These are phyloP conservation scores for Palloptera scutellata DNA, from an alignment of 2,888 invertebrate genomes.

Conservation along the genomic window DNA sequence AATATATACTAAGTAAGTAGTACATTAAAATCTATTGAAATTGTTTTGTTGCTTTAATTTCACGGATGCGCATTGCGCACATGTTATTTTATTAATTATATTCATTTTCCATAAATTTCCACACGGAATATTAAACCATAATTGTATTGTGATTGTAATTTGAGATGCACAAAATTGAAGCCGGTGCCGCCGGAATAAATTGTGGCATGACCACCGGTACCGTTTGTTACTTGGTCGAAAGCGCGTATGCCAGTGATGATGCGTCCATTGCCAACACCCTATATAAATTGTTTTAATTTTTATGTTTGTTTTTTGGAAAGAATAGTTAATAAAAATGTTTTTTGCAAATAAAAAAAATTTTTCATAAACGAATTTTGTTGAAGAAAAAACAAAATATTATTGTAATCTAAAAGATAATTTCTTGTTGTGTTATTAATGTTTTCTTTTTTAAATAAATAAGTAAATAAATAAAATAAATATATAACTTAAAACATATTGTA, in stretches of 20 bases:
- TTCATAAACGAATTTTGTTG: no score
- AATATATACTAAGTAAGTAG: conserved; percentile 18
- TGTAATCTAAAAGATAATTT: no score
- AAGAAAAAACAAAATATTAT: no score
- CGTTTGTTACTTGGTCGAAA: conserved; percentile 59
- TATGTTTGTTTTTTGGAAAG: no score
- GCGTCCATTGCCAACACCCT: conserved; percentile 57
- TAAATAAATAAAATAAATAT: no score
- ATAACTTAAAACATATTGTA: no score
- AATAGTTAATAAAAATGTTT: no score
- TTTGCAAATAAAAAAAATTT: no score
- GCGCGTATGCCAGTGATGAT: conserved; percentile 59
- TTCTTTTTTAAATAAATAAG: no score
- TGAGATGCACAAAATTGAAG: conserved; percentile 59
- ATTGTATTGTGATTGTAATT: conserved; percentile 59
- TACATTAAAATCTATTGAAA: conserved; percentile 22
- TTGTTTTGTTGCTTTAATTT: not conserved
- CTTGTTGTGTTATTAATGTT: no score
- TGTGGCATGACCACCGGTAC: conserved; percentile 59
- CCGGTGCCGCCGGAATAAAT: conserved; percentile 60
- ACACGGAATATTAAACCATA: conserved; percentile 58
- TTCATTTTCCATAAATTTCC: conserved; percentile 59
- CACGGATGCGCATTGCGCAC: not conserved
- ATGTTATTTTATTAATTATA: conserved; percentile 37
- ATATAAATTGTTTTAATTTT: conserved; percentile 1